These are phyloP conservation scores for Cossypha heuglini DNA, from an alignment of 2,797 vertebrate species.

Conservation along the genomic window DNA sequence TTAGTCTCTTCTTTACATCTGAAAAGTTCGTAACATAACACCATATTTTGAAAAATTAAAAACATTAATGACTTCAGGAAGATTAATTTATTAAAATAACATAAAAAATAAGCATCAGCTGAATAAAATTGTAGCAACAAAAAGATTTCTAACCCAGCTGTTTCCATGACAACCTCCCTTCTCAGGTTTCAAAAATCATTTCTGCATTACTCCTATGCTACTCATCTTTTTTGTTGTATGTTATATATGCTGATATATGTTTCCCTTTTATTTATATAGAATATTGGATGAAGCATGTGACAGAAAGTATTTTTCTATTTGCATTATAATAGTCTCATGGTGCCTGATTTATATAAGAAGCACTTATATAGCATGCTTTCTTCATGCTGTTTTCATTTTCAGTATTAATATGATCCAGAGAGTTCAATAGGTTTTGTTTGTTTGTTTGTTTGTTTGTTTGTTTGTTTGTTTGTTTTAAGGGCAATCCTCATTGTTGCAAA, in stretches of 20 bases:
- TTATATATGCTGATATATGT: neutral
- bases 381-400: neutral
- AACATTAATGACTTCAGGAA: neutral
- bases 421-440: neutral
- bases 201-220: neutral
- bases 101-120: neutral
- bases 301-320: neutral
- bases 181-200: neutral
- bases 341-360: neutral
- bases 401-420: neutral
- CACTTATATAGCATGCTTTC: neutral
- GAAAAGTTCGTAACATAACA: neutral
- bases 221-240: neutral
- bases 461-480: neutral
- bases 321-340: neutral
- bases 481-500: neutral
- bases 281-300: neutral
- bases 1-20: neutral
- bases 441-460: neutral
- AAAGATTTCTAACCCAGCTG: neutral
- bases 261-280: neutral
- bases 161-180: conserved; percentile 52
- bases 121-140: neutral
- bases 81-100: neutral
- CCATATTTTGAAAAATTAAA: neutral